Conservation (phyloP, 2,888 invertebrate species). For the Ypsolopha scabrella region DNA sequence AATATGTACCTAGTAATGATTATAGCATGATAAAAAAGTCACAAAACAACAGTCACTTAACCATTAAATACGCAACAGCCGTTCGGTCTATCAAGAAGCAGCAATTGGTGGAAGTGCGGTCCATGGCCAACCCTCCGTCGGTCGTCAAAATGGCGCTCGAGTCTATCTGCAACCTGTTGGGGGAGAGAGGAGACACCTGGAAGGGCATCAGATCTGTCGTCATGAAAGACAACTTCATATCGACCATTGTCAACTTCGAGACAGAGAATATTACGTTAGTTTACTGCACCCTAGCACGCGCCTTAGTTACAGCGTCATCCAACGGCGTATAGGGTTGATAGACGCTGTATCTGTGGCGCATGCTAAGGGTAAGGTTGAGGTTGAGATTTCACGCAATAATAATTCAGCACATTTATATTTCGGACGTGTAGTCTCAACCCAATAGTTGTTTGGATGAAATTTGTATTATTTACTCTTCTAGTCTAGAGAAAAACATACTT, state of each 20-base stretch:
- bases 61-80: constrained; percentile 60
- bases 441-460: background rate
- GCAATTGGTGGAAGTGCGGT: constrained; percentile 93
- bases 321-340: background rate
- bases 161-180: constrained; percentile 93
- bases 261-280: constrained; percentile 94
- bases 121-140: constrained; percentile 94
- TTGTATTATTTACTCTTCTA: background rate
- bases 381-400: background rate
- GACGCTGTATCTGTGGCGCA: background rate
- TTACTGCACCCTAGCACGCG: background rate
- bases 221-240: constrained; percentile 96
- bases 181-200: constrained; percentile 93
- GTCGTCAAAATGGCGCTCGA: constrained; percentile 94
- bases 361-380: background rate
- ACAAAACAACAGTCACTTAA: constrained; percentile 4
- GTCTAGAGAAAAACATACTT: constrained; percentile 36
- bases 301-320: background rate
- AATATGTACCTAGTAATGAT: too few species aligned
- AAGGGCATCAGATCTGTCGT: constrained; percentile 91
- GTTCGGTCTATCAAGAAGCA: constrained; percentile 97
- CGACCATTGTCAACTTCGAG: constrained; percentile 94
- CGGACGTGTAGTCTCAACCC: background rate
- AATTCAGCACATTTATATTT: background rate
- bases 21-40: too few species aligned